Evolutionary conservation across 2,888 invertebrate species (phyloP), one percentile per base, ranked within the genome.

Genomic region (Noctua pronuba): DNA sequence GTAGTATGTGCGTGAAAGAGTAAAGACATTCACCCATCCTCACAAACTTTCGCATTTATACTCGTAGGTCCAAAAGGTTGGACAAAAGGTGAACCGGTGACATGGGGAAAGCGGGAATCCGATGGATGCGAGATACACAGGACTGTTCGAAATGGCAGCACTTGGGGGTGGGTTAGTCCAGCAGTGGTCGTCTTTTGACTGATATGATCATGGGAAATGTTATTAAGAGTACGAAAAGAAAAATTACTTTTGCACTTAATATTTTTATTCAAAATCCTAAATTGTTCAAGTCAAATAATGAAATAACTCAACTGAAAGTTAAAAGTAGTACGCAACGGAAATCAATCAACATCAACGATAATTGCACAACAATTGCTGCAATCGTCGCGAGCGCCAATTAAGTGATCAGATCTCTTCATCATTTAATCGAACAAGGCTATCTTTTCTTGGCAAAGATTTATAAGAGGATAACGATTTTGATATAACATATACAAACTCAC

Each of bases 291-390:
- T 64, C 1, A 21, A 55, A 28, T 5, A 38, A 21, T 7, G n/a
- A 6, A n/a, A 55, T 16, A 74, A 35, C 38, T 60, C 41, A 35
- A 70, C 31, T 16, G 28, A 28, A 77, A 68, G 2, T 44, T 58
- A 13, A 52, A 62, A 75, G 46, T 58, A 62, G 55, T 70, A 46
- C 49, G 70, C 75, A 80, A 73, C 66, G 71, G 66, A 80, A 75
- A 85, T 80, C 65, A 79, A 86, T 87, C 64, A 82, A 80, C 77
- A 88, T 83, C 67, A 78, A 80, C 68, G 62, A 74, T 88, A 75
- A 82, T 85, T 85, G 73, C 76, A 52, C 75, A 79, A 86, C 24
- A 76, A 82, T 73, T 76, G 64, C 21, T 24, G 75, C 69, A 77
- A 77, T 69, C 73, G 80, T 79, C 79, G 77, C 76, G 41, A 75